Base-by-base conservation (phyloP, 2,797 vertebrate genomes). In the Megalops cyprinoides region DNA sequence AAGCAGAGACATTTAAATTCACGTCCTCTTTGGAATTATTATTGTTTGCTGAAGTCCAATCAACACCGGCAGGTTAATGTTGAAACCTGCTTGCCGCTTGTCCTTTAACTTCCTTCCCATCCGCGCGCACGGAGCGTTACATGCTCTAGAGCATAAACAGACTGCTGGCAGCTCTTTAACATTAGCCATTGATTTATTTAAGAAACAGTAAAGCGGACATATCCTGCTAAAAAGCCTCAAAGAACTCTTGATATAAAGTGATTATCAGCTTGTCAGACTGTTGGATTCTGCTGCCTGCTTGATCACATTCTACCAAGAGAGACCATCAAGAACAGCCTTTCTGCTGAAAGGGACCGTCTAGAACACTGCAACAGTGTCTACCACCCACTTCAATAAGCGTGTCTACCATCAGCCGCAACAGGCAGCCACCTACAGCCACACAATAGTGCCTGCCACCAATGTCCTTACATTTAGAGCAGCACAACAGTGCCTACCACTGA, bases 161-260 rank as follows among this genome's bases (percentile, higher is more conserved):
- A 42, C 3, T 8, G 4, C 31, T 73, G 48, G 78, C 28, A 73
- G 67, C 42, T 20, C 1, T 51, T 14, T 42, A 34, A 42, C 62
- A 7, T 79, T 51, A 71, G 6, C 5, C 48, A 51, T n/a, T 42
- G 7, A 53, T 53, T 51, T 1, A 79, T 37, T 69, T 51, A 1
- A 51, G 18, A 56, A 31, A 74, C 25, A 73, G 10, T 39, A 46
- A 79, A 15, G n/a, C n/a, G 67, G 60, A 79, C 60, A 20, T 48
- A 49, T 23, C 48, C 48, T 14, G 28, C 10, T n/a, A n/a, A 20
- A 12, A 44, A 3, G 20, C 20, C 34, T 44, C 14, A 34, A 3
- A 39, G 55, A 53, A 42, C 0, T 65, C 81, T 74, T 82, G 76
- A 60, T 82, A 62, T 34, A 37, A 82, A 48, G 15, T 74, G 76